Evolutionary conservation across 2,888 invertebrate species (phyloP).

Genomic region (Apodemia mormo): DNA sequence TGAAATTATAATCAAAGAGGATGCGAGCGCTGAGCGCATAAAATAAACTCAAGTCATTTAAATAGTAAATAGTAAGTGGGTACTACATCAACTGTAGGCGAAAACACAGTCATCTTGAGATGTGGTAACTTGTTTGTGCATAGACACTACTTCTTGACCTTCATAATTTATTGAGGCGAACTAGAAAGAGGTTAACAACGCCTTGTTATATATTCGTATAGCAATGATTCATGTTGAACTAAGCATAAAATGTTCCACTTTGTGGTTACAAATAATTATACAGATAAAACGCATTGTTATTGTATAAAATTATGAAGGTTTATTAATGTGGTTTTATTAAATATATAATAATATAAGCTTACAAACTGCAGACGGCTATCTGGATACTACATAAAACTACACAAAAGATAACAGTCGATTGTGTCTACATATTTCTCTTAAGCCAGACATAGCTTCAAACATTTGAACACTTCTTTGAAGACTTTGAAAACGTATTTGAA

Average conservation of each 20-base stretch:
- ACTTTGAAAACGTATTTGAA: too few relatives aligned
- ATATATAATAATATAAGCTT: too few relatives aligned
- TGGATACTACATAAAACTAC: too few relatives aligned
- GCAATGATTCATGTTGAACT: neutral
- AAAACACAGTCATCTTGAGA: neutral
- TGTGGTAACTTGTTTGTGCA: neutral
- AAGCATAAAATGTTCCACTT: neutral
- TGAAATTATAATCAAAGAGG: neutral
- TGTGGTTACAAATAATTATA: neutral
- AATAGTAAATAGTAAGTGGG: neutral
- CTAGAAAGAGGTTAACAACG: neutral
- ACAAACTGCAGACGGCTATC: too few relatives aligned
- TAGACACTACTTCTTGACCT: neutral
- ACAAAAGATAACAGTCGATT: too few relatives aligned
- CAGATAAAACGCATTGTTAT: too few relatives aligned
- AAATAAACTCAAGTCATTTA: neutral
- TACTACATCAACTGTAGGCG: neutral
- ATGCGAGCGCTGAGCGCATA: neutral
- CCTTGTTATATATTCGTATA: neutral
- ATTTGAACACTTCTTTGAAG: too few relatives aligned
- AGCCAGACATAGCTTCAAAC: too few relatives aligned
- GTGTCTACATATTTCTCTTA: too few relatives aligned
- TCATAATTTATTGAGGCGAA: neutral
- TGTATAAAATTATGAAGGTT: too few relatives aligned
- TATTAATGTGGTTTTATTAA: too few relatives aligned